Conservation (phyloP, 2,113 vertebrate species). For the Mustelus asterias region DNA sequence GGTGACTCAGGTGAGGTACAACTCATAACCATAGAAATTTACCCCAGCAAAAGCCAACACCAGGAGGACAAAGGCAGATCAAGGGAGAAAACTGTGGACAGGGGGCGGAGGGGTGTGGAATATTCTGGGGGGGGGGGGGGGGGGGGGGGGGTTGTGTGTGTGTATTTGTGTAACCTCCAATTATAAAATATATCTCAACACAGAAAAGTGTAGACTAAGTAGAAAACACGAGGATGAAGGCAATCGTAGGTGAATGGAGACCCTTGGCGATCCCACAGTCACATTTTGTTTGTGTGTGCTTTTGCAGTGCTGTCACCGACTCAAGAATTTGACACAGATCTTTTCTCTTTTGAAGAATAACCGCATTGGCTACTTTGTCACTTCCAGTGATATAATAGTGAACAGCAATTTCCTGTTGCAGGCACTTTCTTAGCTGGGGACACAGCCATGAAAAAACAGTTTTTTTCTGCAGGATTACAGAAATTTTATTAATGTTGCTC, state of each 20-base stretch:
- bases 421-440: slow-evolving; percentile 24
- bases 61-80: not conserved
- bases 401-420: not conserved
- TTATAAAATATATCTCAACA: not conserved
- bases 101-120: not conserved
- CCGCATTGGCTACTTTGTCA: not conserved
- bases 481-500: not conserved
- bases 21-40: not conserved
- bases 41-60: not conserved
- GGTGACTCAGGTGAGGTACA: not conserved
- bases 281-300: not conserved
- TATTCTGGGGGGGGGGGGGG: not conserved
- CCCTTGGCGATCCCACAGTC: not conserved
- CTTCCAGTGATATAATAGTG: not conserved
- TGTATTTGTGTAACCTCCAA: not conserved
- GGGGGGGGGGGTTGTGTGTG: too few species aligned
- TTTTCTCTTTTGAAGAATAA: slow-evolving; percentile 23
- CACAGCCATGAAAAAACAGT: not conserved
- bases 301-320: not conserved
- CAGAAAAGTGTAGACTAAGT: not conserved
- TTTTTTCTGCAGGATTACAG: not conserved
- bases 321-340: not conserved
- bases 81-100: not conserved
- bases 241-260: not conserved
- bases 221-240: not conserved